These are phyloP conservation scores for Canis aureus DNA, from an alignment of 2,113 vertebrate genomes.

Conservation along the genomic window DNA sequence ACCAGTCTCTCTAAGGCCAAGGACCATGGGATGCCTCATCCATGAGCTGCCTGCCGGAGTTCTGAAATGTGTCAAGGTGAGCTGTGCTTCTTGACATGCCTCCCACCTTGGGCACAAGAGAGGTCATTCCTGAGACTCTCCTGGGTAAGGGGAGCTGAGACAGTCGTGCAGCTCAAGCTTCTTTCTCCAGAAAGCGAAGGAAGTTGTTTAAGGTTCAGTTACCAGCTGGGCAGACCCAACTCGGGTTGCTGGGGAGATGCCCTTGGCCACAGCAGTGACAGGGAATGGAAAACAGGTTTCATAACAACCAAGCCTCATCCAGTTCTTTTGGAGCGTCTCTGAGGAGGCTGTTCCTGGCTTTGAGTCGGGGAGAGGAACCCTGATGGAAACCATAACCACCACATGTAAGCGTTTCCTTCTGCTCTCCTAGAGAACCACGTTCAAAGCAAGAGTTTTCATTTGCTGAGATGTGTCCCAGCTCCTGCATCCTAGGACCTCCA, in stretches of 20 bases:
- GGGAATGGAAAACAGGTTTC: not conserved
- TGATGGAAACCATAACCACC: not conserved
- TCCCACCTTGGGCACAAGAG: not conserved
- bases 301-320: not conserved
- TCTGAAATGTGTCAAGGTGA: not conserved
- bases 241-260: not conserved
- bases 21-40: not conserved
- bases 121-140: not conserved
- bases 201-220: not conserved
- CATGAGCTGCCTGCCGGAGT: accelerated
- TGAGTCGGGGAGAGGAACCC: not conserved
- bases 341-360: not conserved
- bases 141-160: not conserved
- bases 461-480: not conserved
- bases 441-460: not conserved
- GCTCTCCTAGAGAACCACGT: not conserved
- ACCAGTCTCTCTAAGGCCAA: not conserved
- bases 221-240: not conserved
- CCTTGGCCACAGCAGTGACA: accelerated
- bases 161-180: not conserved
- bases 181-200: not conserved
- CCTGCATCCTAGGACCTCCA: not conserved
- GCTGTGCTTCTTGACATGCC: not conserved
- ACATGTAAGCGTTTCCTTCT: not conserved
- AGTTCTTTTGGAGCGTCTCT: not conserved